phyloP scores from a whole-genome alignment of 2,797 vertebrate genomes.

The Allobates femoralis region DNA sequence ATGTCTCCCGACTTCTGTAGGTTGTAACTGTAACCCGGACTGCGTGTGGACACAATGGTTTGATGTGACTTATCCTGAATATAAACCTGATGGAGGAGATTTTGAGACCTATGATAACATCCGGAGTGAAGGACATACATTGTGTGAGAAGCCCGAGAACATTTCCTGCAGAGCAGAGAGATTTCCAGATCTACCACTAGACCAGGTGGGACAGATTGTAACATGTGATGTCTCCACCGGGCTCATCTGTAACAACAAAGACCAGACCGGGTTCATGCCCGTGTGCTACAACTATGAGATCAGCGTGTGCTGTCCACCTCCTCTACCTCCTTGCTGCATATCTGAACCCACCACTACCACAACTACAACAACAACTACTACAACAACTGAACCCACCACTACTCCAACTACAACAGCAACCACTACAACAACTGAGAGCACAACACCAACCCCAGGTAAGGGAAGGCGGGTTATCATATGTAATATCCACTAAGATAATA shows the following conservation, averaged over 20 bases:
- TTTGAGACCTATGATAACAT: conserved; percentile 70
- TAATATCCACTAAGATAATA: no score
- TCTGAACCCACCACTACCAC: no score
- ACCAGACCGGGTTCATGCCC: conserved; percentile 32
- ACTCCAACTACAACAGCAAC: no score
- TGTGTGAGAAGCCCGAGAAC: conserved; percentile 53
- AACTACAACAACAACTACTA: no score
- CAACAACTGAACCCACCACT: no score
- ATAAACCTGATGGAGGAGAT: conserved; percentile 61
- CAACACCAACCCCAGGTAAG: background rate
- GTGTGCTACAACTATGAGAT: conserved; percentile 70
- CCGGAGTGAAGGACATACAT: accelerated
- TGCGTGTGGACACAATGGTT: conserved; percentile 51
- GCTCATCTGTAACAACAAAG: conserved; percentile 67
- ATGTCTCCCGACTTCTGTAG: background rate
- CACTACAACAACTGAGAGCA: background rate
- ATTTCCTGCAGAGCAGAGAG: conserved; percentile 67
- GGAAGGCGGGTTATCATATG: no score
- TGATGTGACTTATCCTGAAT: conserved; percentile 58
- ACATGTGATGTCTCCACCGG: conserved; percentile 61
- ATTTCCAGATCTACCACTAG: background rate
- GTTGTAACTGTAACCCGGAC: background rate
- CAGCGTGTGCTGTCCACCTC: conserved; percentile 60
- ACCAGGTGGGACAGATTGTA: conserved; percentile 65
- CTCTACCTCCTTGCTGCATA: background rate